These are phyloP conservation scores for Petrocephalus schoutedeni DNA, from an alignment of 2,797 vertebrate genomes.

Conservation along the genomic window DNA sequence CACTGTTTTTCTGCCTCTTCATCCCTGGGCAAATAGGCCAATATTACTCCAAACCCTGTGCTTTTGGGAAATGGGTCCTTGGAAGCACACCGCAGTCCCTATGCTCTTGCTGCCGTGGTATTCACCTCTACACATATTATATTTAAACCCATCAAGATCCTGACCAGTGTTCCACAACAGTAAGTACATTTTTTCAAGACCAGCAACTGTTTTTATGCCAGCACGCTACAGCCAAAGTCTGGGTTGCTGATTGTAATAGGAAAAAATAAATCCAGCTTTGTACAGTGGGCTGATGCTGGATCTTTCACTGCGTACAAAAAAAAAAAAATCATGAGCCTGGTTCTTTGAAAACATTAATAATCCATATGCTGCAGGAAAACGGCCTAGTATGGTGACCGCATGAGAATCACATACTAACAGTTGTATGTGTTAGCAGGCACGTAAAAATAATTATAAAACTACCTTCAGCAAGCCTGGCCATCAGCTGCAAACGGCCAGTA, in stretches of 20 bases:
- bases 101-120: not conserved
- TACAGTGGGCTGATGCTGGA: not conserved
- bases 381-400: not conserved
- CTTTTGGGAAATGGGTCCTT: not conserved
- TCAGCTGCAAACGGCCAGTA: conserved; percentile 91
- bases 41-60: not conserved
- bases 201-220: not conserved
- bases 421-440: not conserved
- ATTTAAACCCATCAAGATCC: not conserved
- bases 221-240: not conserved
- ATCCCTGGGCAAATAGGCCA: not conserved
- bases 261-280: not conserved
- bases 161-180: not conserved
- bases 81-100: not conserved
- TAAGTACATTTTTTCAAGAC: not conserved
- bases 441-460: not conserved
- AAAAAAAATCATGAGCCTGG: not conserved
- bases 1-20: not conserved
- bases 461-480: conserved; percentile 98
- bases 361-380: not conserved
- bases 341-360: not conserved
- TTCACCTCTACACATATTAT: not conserved
- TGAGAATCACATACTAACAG: not conserved
- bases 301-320: not conserved
- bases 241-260: not conserved